These are phyloP conservation scores for Caranx ignobilis DNA, from an alignment of 2,113 vertebrate species.

Conservation along the genomic window DNA sequence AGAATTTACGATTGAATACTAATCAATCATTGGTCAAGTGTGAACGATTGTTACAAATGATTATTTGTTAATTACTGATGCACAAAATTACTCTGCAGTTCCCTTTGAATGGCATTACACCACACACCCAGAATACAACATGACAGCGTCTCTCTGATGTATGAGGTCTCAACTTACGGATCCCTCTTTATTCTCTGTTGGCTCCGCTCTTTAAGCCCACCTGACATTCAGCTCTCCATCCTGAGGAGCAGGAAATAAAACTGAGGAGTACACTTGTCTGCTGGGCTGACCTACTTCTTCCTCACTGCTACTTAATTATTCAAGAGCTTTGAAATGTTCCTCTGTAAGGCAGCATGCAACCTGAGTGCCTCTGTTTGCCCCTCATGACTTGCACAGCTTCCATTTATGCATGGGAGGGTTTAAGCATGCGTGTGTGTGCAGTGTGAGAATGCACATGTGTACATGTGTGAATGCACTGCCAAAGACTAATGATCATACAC, in stretches of 20 bases:
- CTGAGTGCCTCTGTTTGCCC: conserved; percentile 53
- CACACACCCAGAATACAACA: conserved; percentile 20
- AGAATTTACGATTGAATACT: background rate
- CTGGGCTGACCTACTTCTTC: conserved; percentile 73
- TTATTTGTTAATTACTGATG: background rate
- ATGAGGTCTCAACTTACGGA: conserved; percentile 22
- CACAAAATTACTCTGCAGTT: background rate
- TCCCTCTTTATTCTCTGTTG: conserved; percentile 23
- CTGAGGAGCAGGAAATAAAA: conserved; percentile 64
- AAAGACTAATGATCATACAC: conserved; percentile 33
- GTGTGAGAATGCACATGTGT: conserved; percentile 1
- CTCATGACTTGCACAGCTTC: conserved; percentile 50
- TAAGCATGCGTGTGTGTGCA: conserved; percentile 25
- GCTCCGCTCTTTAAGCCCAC: conserved; percentile 43
- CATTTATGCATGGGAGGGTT: conserved; percentile 59
- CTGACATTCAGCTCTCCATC: conserved; percentile 59
- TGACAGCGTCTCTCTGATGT: conserved; percentile 11
- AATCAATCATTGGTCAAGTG: background rate
- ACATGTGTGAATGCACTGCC: background rate
- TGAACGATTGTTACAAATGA: background rate
- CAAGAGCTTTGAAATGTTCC: conserved; percentile 74
- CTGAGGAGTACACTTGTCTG: conserved; percentile 59
- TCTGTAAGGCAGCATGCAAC: conserved; percentile 71
- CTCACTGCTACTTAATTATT: conserved; percentile 77
- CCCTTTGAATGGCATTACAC: background rate